Conservation (phyloP, 1,140 invertebrate species). For the Neodiprion fabricii region DNA sequence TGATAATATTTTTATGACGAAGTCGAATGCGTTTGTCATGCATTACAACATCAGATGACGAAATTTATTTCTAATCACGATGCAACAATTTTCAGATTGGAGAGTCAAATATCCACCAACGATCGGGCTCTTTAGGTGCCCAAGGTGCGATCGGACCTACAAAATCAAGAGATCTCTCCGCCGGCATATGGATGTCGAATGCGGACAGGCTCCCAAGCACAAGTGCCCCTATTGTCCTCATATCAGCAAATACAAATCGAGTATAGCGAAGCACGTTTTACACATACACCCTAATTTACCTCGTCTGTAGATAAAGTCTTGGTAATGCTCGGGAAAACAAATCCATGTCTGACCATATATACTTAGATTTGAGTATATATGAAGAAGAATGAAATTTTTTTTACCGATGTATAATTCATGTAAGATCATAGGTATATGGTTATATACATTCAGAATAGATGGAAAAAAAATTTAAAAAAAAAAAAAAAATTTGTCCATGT, state of each 20-base stretch:
- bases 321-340: background rate
- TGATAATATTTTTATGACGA: too few species aligned
- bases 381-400: too few species aligned
- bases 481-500: too few species aligned
- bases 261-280: constrained; percentile 49
- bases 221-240: constrained; percentile 63
- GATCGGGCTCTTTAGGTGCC: constrained; percentile 71
- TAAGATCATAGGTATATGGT: too few species aligned
- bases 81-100: background rate
- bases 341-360: background rate
- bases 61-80: background rate
- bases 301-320: background rate
- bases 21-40: too few species aligned
- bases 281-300: constrained; percentile 44
- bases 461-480: too few species aligned
- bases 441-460: too few species aligned
- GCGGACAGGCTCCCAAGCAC: constrained; percentile 65
- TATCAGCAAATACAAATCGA: constrained; percentile 68
- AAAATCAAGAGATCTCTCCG: constrained; percentile 63
- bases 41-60: too few species aligned
- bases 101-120: constrained; percentile 25
- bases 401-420: too few species aligned
- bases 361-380: too few species aligned
- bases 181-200: constrained; percentile 69
- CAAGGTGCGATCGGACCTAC: constrained; percentile 67